Evolutionary conservation across 2,888 invertebrate species (phyloP).

Genomic region (Hybos culiciformis): DNA sequence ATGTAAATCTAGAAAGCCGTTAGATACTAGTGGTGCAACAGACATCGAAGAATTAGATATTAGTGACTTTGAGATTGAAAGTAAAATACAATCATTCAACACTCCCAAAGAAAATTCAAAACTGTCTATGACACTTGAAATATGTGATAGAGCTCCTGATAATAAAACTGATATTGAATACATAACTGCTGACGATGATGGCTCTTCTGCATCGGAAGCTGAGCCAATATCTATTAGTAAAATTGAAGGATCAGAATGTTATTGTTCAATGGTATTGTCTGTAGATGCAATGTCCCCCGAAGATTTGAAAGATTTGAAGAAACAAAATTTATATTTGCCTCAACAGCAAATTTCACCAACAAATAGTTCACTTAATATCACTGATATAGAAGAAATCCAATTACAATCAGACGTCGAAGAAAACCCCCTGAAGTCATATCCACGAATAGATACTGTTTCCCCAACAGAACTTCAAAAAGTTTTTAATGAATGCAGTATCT

Average conservation of each 20-base stretch:
- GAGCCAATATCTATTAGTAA: constrained; percentile 10
- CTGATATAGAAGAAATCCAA: constrained; percentile 38
- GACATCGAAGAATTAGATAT: constrained; percentile 36
- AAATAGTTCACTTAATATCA: constrained; percentile 19
- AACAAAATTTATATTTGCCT: constrained; percentile 15
- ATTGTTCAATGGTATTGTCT: constrained; percentile 15
- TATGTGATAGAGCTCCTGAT: constrained; percentile 13
- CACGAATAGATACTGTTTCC: constrained; percentile 26
- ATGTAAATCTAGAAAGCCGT: constrained; percentile 14
- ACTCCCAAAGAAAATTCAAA: constrained; percentile 7
- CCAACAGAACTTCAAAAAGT: constrained; percentile 33
- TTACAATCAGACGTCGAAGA: constrained; percentile 39
- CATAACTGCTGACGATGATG: constrained; percentile 23
- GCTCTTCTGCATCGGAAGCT: constrained; percentile 7
- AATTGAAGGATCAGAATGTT: constrained; percentile 12
- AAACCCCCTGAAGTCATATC: constrained; percentile 18
- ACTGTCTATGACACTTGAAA: constrained; percentile 3
- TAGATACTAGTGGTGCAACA: constrained; percentile 23
- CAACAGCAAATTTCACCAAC: constrained; percentile 3
- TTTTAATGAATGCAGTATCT: constrained; percentile 34
- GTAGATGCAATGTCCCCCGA: constrained; percentile 11
- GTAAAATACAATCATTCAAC: constrained; percentile 14
- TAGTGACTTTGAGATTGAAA: constrained; percentile 26
- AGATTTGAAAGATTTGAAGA: constrained; percentile 4
- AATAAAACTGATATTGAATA: constrained; percentile 36